Evolutionary conservation across 2,797 vertebrate genomes (phyloP), one percentile per base, ranked within the genome.

Genomic region (Glyptemys insculpta): DNA sequence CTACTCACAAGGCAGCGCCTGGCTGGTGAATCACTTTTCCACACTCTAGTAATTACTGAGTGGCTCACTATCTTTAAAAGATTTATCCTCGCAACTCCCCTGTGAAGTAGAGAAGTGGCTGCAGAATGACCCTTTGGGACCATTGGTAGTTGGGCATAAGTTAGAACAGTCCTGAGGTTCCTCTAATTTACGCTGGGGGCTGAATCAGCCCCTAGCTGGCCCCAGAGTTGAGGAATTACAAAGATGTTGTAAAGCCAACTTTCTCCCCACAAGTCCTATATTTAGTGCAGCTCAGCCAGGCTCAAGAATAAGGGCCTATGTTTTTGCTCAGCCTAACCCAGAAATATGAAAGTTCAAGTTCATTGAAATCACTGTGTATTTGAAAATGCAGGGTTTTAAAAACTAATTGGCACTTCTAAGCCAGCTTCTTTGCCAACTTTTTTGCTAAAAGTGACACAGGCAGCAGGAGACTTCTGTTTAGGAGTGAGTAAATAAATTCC

Each of bases 311-410:
- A 65, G 59, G 34, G 59, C 6, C 59, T 65, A 18, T 12, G 7
- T 94, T 96, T 91, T 87, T 56, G 79, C 52, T 89, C 59, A 76
- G 53, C 91, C 54, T 93, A 93, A 53, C 59, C 4, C 83, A 91
- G 90, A 93, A 95, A 81, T 79, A 50, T 94, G 92, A 86, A 81
- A 92, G 23, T 85, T 86, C 83, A 89, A 89, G 85, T 95, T 83
- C 37, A 41, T 84, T 65, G 34, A 81, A 92, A 85, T 89, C n/a
- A 86, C 95, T 92, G 74, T 85, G 34, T 19, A 37, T 37, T 68
- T 68, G 18, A 68, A 68, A 68, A 68, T 68, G n/a, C n/a, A 37
- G 18, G 19, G 3, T 37, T 37, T 68, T 37, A 37, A 68, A n/a
- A 37, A 68, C 62, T n/a, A 65, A 68, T 68, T 37, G 65, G 8